Evolutionary conservation across 2,888 invertebrate genomes (phyloP).

Genomic region (Orgyia antiqua): DNA sequence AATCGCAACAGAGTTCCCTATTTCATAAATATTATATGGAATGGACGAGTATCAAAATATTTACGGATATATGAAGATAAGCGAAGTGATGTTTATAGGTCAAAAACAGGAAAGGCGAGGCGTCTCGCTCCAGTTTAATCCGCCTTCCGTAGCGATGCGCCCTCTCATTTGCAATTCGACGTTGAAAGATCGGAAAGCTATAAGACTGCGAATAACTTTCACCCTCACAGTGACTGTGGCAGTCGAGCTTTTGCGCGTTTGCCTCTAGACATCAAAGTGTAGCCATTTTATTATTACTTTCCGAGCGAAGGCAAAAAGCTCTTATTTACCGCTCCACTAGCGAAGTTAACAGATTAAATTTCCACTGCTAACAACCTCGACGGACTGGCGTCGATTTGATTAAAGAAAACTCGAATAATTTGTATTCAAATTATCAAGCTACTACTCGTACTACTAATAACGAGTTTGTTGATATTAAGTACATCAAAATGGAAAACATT

Average conservation of each 20-base stretch:
- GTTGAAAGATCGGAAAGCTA: conserved; percentile 23
- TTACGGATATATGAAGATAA: conserved; percentile 41
- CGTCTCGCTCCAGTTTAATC: conserved; percentile 47
- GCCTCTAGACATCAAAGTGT: conserved; percentile 62
- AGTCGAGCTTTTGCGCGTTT: conserved; percentile 13
- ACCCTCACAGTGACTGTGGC: conserved; percentile 34
- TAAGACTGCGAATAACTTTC: conserved; percentile 51
- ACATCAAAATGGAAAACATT: conserved; percentile 38
- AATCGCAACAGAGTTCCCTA: conserved; percentile 54
- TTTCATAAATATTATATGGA: conserved; percentile 65
- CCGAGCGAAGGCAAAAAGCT: conserved; percentile 40
- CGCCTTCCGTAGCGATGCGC: conserved; percentile 43
- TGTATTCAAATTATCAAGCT: conserved; percentile 32
- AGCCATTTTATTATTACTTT: conserved; percentile 62
- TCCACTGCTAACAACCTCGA: conserved; percentile 33
- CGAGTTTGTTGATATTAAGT: conserved; percentile 26
- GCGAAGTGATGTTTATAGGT: conserved; percentile 55
- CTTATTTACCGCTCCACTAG: conserved; percentile 23
- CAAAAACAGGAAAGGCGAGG: conserved; percentile 45
- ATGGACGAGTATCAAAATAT: conserved; percentile 48
- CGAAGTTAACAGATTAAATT: conserved; percentile 46
- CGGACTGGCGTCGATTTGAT: conserved; percentile 33
- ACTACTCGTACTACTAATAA: too few relatives aligned
- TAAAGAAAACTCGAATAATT: conserved; percentile 35
- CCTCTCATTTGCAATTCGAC: conserved; percentile 36